Evolutionary conservation across 2,888 invertebrate genomes (phyloP), one percentile per base, ranked within the genome.

Genomic region (Pandemis corylana): DNA sequence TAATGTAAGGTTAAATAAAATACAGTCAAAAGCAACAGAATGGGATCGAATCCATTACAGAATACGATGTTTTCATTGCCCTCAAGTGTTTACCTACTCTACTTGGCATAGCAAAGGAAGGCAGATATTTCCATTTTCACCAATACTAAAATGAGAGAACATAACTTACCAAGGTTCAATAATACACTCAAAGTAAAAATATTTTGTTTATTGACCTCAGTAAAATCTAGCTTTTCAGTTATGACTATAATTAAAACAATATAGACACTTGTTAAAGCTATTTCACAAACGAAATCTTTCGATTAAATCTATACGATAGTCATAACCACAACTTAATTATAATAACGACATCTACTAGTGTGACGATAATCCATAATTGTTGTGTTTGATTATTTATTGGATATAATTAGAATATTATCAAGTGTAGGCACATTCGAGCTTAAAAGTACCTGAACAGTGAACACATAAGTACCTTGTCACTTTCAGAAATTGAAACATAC

Each of bases 151-250:
- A 46, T 36, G 10, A 46, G 4, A 12, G 12, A 46, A 46, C 12
- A 46, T 46, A 12, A 46, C 46, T 46, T 46, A 46, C 46, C 4
- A 46, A 46, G 46, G 46, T 12, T 49, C 59, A 72, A 66, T 66
- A 61, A 65, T 65, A 72, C 20, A 51, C 20, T 9, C n/a, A 9
- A 28, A 67, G 41, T 61, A 61, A 74, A 74, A 69, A 74, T 66
- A 74, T 53, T 53, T 72, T 3, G 7, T 53, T 72, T 74, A 74
- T 74, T 74, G 69, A 70, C 61, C 65, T 66, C 42, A 70, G 51
- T 61, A 74, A 61, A 72, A 72, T 72, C 44, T 56, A 65, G 20
- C 44, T 68, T 69, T 36, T 15, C 65, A 36, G 6, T 59, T 61
- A 61, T 72, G 71, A 72, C 71, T 64, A 56, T 56, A 59, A 59